Evolutionary conservation across 2,797 vertebrate genomes (phyloP), one percentile per base, ranked within the genome.

Genomic region (Clarias fuscus): DNA sequence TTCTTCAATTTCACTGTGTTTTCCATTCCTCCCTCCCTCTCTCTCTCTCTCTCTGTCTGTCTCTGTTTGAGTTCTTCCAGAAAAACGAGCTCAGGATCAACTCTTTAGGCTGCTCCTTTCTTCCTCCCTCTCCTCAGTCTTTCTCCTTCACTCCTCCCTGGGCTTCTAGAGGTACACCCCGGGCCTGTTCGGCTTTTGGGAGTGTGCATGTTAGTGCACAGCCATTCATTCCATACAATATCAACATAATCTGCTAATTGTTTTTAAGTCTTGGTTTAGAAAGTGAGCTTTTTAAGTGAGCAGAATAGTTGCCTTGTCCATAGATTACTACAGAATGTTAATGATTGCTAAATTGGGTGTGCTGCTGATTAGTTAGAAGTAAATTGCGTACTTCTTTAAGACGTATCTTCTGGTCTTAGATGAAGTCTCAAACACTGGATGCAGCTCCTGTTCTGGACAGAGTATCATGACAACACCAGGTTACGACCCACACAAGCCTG

Each of bases 1-100:
- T 70, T 82, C 84, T 75, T 89, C 17, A 58, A 18, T 37, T 33
- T 80, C 82, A 83, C 37, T 75, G 58, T 17, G 80, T 59, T 64
- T 18, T 72, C 67, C 71, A 85, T 90, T 71, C 82, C 37, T 68
- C 56, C 71, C n/a, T 14, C 73, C 40, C 58, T 62, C 77, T 33
- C 33, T 33, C 33, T 33, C 33, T 33, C 33, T 33, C 33, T 78
- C 73, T 80, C 82, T 85, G 89, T 90, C 30, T 83, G n/a, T 59
- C 4, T 82, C 90, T 84, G 62, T 85, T 65, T 93, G 95, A 94
- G 92, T 90, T 89, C 91, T 88, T 94, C 91, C 93, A 97, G 96
- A 95, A 95, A 92, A 96, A 94, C 85, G 84, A 95, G 91, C 90
- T 92, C 93, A 94, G 92, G 95, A 95, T 94, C 90, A 92, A 95